Evolutionary conservation across 2,888 invertebrate genomes (phyloP).

Genomic region (Drosophila borborema): DNA sequence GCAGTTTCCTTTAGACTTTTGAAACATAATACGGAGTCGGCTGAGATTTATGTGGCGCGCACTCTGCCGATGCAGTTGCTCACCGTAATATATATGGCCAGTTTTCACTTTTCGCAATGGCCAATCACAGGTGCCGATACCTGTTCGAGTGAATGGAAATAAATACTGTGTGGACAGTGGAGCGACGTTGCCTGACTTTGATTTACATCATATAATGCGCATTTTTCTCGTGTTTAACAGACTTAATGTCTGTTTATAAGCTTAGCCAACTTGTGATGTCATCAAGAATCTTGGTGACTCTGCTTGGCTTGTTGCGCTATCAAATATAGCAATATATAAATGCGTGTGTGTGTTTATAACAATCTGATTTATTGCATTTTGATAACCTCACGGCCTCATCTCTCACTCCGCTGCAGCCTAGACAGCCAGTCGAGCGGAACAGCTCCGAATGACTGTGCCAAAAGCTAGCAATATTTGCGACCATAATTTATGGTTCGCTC

Average conservation of each 20-base stretch:
- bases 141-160: constrained; percentile 56
- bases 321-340: constrained; percentile 24
- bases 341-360: constrained; percentile 42
- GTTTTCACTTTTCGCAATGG: constrained; percentile 66
- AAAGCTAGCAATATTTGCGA: constrained; percentile 71
- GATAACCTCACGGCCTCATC: constrained; percentile 68
- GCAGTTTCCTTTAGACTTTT: constrained; percentile 42
- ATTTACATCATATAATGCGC: constrained; percentile 74
- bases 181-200: constrained; percentile 57
- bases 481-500: constrained; percentile 66
- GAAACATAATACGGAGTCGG: constrained; percentile 46
- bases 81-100: constrained; percentile 47
- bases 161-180: constrained; percentile 60
- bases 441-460: constrained; percentile 61
- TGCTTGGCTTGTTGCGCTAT: constrained; percentile 59
- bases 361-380: constrained; percentile 79
- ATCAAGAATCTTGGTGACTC: constrained; percentile 38
- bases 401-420: constrained; percentile 26
- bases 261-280: constrained; percentile 25
- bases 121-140: constrained; percentile 37
- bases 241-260: constrained; percentile 77
- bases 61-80: constrained; percentile 31
- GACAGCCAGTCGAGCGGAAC: constrained; percentile 51
- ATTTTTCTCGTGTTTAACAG: constrained; percentile 76
- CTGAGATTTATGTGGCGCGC: constrained; percentile 50